Percentiles rank a stretch among this genome's conserved stretches.
These are phyloP conservation scores for Tragelaphus scriptus DNA, from an alignment of 2,113 vertebrate genomes.

Conservation along the genomic window DNA sequence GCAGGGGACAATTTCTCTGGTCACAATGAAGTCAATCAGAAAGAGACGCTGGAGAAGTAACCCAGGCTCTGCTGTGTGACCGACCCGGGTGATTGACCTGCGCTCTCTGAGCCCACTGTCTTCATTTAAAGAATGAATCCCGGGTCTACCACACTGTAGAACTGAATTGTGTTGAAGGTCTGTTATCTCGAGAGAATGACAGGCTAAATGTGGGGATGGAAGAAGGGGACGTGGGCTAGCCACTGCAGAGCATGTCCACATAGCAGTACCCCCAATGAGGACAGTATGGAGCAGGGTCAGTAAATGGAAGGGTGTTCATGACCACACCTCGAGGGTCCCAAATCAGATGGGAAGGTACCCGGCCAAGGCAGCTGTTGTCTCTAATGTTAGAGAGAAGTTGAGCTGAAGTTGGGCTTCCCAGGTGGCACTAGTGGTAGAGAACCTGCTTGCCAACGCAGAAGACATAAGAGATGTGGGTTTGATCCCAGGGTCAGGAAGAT, in stretches of 20 bases:
- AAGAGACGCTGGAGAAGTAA: fast-evolving
- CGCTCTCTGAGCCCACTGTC: background rate
- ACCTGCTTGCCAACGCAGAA: background rate
- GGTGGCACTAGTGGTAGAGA: background rate
- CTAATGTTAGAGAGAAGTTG: background rate
- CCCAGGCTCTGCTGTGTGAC: background rate
- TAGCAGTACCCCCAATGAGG: fast-evolving
- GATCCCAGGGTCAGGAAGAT: background rate
- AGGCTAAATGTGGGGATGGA: background rate
- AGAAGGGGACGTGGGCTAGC: background rate
- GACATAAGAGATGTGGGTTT: background rate
- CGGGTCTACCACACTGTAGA: background rate
- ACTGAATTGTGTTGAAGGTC: background rate
- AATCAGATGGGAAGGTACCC: fast-evolving
- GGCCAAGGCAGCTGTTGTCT: fast-evolving
- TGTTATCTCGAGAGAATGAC: background rate
- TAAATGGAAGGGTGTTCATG: background rate
- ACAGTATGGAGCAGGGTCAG: background rate
- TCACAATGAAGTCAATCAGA: fast-evolving
- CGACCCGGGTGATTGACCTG: fast-evolving
- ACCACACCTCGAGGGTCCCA: fast-evolving
- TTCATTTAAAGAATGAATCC: background rate
- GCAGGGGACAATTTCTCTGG: background rate
- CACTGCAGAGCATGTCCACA: fast-evolving
- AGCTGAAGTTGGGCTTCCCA: background rate